These are phyloP conservation scores for Gortyna flavago DNA, from an alignment of 2,888 invertebrate species.

Conservation along the genomic window DNA sequence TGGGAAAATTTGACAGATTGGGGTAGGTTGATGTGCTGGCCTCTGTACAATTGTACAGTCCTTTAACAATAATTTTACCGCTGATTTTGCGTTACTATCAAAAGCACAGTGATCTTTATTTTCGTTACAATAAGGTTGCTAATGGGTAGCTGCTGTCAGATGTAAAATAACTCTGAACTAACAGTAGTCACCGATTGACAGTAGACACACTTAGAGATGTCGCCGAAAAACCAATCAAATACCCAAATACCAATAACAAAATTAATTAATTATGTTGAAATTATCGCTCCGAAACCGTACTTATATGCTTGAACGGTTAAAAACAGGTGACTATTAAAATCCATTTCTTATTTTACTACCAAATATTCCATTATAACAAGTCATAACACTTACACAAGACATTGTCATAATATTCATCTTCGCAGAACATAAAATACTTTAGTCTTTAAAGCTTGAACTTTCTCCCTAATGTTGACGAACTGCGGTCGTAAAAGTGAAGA, in stretches of 20 bases:
- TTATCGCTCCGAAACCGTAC: not conserved
- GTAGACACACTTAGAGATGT: no score
- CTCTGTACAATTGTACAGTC: no score
- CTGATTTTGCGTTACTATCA: no score
- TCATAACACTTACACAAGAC: conserved; percentile 25
- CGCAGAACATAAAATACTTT: conserved; percentile 50
- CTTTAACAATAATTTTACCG: no score
- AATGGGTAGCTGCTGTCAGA: not conserved
- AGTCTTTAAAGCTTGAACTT: conserved; percentile 50
- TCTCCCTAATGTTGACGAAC: conserved; percentile 50
- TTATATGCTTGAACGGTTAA: not conserved
- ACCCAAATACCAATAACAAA: not conserved
- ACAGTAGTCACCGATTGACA: no score
- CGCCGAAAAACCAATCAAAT: not conserved
- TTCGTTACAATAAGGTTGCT: not conserved
- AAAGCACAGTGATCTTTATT: not conserved
- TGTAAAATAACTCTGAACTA: not conserved
- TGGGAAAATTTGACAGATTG: no score
- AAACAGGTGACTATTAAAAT: not conserved
- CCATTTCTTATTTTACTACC: conserved; percentile 18
- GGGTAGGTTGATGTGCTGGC: no score
- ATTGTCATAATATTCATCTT: conserved; percentile 37
- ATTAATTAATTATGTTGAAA: not conserved
- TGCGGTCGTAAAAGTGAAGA: conserved; percentile 46
- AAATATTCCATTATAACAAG: conserved; percentile 30